Evolutionary conservation across 2,113 vertebrate species (phyloP).

Genomic region (Bujurquina vittata): DNA sequence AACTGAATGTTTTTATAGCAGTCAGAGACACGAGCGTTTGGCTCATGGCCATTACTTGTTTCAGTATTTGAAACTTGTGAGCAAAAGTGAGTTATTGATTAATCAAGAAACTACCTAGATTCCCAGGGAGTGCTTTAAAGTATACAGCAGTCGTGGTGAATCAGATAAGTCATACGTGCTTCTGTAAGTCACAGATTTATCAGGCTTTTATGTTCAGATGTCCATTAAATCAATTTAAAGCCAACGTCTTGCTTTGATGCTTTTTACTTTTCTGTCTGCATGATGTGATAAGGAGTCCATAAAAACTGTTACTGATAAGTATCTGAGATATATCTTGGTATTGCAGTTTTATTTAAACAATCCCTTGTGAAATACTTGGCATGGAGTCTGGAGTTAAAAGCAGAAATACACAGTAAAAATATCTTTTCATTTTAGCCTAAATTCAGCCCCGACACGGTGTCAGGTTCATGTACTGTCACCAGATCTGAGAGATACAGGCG

Average conservation of each 20-base stretch:
- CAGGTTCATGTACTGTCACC: conserved; percentile 47
- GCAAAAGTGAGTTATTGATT: not conserved
- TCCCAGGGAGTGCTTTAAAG: not conserved
- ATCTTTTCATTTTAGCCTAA: conserved; percentile 53
- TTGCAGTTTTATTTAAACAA: conserved; percentile 10
- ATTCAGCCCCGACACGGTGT: conserved; percentile 15
- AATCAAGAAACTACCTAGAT: not conserved
- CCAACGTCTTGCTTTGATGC: not conserved
- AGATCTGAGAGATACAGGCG: conserved; percentile 34
- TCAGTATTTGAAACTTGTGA: not conserved
- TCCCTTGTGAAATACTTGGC: conserved; percentile 6
- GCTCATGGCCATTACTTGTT: not conserved
- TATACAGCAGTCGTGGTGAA: not conserved
- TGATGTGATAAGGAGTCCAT: not conserved
- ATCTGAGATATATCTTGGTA: not conserved
- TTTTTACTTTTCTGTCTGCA: not conserved
- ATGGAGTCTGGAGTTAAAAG: conserved; percentile 16
- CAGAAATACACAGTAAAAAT: conserved; percentile 40
- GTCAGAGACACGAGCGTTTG: not conserved
- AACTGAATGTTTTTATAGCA: not conserved
- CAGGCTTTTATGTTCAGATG: not conserved
- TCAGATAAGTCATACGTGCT: not conserved
- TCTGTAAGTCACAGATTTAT: not conserved
- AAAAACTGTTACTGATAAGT: not conserved
- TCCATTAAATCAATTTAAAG: not conserved